Evolutionary conservation across 2,113 vertebrate genomes (phyloP).

Genomic region (Sigmodon hispidus): DNA sequence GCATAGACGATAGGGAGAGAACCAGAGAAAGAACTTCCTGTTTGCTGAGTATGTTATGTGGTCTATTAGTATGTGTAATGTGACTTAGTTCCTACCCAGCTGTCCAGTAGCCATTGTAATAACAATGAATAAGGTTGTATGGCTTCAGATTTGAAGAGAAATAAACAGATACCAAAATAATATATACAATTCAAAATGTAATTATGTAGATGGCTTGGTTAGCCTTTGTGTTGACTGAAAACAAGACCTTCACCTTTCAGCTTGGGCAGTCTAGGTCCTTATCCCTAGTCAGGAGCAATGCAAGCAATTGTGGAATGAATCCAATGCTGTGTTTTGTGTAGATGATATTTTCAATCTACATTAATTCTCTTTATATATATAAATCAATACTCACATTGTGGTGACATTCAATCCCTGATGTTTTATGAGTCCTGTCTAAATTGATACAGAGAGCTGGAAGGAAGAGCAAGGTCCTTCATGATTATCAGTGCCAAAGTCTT

Average conservation of each 20-base stretch:
- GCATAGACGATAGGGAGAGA: background rate
- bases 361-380: background rate
- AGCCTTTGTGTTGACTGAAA: background rate
- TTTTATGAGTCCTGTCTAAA: background rate
- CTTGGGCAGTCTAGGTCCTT: background rate
- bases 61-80: rapidly evolving
- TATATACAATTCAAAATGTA: background rate
- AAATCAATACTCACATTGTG: background rate
- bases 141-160: background rate
- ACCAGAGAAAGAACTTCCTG: background rate
- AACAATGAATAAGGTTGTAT: background rate
- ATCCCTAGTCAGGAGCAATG: background rate
- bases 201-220: background rate
- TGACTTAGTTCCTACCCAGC: background rate
- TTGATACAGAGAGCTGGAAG: background rate
- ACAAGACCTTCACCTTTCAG: background rate
- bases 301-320: background rate
- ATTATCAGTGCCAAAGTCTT: background rate
- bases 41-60: too few relatives aligned
- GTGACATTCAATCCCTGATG: background rate
- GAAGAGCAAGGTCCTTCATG: background rate
- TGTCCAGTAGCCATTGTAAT: background rate
- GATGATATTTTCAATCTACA: background rate
- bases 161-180: background rate
- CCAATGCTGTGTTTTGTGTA: background rate